A percentile compares a stretch with the other conserved stretches of the same genome.
These are phyloP conservation scores for Stylophora pistillata DNA, from an alignment of 64 coral and sea anemone species.

Conservation along the genomic window DNA sequence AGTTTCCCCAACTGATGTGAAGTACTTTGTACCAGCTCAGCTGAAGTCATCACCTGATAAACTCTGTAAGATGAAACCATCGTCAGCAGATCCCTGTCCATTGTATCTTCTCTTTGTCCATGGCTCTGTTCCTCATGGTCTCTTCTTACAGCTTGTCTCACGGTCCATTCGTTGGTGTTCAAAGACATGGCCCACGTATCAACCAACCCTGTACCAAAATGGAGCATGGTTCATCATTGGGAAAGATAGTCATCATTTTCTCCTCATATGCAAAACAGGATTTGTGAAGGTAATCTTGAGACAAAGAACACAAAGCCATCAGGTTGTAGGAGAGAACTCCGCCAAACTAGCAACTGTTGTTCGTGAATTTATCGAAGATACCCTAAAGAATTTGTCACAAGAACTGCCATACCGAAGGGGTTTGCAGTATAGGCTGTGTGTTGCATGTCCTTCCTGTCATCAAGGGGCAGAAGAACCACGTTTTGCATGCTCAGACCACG, in stretches of 20 bases:
- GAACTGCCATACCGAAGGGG: not conserved
- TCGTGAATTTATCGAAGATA: not conserved
- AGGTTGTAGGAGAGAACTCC: too few relatives aligned
- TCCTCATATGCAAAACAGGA: conserved; percentile 1
- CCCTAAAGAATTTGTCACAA: not conserved
- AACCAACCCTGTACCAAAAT: conserved; percentile 24
- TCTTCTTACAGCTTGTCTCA: conserved; percentile 3
- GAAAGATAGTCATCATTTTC: not conserved
- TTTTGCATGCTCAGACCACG: not conserved
- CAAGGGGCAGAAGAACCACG: too few relatives aligned
- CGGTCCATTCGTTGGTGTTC: conserved; percentile 24
- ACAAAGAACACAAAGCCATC: not conserved
- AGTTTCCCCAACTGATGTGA: too few relatives aligned
- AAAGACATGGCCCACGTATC: not conserved
- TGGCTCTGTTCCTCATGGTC: conserved; percentile 44
- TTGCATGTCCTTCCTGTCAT: too few relatives aligned
- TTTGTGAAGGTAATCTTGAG: conserved; percentile 14
- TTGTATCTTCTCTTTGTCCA: conserved; percentile 25
- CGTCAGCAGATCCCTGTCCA: conserved; percentile 2
- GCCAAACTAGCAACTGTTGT: too few relatives aligned
- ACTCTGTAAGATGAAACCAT: not conserved
- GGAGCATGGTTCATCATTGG: conserved; percentile 25
- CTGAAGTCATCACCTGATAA: not conserved
- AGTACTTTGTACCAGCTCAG: conserved; percentile 42
- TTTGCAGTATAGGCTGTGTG: too few relatives aligned